phyloP scores from a whole-genome alignment of 2,888 invertebrate genomes.

The Eutolmus rufibarbis region DNA sequence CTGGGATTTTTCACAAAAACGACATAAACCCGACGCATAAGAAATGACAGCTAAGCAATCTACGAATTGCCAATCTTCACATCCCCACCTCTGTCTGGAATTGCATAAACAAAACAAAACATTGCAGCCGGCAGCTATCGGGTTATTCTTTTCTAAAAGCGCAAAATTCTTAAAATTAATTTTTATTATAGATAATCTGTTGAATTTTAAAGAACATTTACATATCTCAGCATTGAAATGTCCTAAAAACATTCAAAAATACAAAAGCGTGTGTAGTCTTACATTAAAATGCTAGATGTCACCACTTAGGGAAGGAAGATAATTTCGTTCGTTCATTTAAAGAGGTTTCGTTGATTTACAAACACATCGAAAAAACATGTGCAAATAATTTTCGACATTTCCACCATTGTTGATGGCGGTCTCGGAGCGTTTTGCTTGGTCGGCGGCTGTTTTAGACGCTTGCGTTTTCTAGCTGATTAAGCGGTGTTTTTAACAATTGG shows the following conservation, averaged over 20 bases:
- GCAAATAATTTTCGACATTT: background rate
- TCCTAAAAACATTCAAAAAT: background rate
- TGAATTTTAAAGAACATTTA: background rate
- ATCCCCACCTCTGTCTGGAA: background rate
- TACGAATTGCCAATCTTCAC: background rate
- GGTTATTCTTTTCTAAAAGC: background rate
- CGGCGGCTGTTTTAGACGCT: background rate
- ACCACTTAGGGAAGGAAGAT: background rate
- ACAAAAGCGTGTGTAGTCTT: background rate
- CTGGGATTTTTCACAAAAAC: background rate
- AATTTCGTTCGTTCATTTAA: background rate
- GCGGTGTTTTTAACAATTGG: background rate
- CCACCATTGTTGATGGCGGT: slow-evolving; percentile 14
- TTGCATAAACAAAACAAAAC: slow-evolving; percentile 10
- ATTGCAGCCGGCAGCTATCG: background rate
- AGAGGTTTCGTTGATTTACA: background rate
- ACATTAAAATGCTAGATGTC: background rate
- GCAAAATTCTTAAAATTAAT: background rate
- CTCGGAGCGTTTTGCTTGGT: background rate
- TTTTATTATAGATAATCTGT: background rate
- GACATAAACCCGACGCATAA: slow-evolving; percentile 19
- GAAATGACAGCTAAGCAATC: slow-evolving; percentile 28
- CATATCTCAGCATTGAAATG: background rate
- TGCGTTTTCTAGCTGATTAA: background rate
- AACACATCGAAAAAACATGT: background rate